Base-by-base conservation (phyloP, 2,113 vertebrate species). In the Smithornis capensis region DNA sequence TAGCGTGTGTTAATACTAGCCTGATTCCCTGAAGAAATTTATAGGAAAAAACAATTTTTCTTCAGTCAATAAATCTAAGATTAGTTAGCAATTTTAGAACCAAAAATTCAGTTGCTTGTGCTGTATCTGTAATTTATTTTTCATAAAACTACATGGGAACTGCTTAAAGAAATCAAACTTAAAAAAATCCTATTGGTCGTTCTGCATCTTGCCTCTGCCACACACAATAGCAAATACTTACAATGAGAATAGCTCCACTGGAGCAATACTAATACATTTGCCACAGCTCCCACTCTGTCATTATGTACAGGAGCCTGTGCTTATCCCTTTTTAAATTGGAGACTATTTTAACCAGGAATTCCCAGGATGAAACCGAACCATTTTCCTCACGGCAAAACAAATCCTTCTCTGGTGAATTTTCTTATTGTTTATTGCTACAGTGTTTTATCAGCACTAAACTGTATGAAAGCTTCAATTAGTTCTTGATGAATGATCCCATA, bases 401-500 rank as follows among this genome's bases (percentile, higher is more conserved):
- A 98, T 98, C 98, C 97, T 98, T 98, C 98, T 98, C 97, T 93
- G 93, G 98, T 97, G 98, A 97, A 98, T 98, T 98, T 98, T 98
- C 98, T 98, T 98, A 98, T 98, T 98, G 98, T 98, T 98, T 98
- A 98, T 98, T 98, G 98, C 98, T 98, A 98, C 98, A 98, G 96
- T 97, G 98, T 98, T 99, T 98, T 99, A 99, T 99, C 99, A 99
- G 98, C 98, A 98, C 98, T 99, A 98, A 98, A 99, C 98, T 99
- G 97, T 98, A 98, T 98, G 98, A 98, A 98, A 98, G 98, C 98
- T 99, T 99, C 99, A 99, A 99, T 99, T 99, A 99, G 99, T 99
- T 99, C 98, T 99, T 99, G 99, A 99, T 99, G 99, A 99, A 99
- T 99, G 98, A 99, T 98, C 98, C 98, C 98, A 98, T 98, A 99